These are phyloP conservation scores for Isurus oxyrinchus DNA, from an alignment of 2,113 vertebrate genomes.

Conservation along the genomic window DNA sequence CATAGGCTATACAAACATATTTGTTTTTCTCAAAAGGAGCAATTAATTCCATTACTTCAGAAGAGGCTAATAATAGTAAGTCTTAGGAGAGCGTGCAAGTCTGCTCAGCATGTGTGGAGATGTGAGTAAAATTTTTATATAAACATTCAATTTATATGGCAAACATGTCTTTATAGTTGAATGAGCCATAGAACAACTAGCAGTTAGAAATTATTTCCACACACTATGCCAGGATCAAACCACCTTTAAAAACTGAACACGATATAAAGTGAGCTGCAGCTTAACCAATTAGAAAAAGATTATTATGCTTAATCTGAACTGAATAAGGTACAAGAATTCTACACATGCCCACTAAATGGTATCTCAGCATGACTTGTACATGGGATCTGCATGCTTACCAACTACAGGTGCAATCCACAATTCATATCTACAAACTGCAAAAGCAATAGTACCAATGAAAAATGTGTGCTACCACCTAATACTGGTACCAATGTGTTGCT, in stretches of 20 bases:
- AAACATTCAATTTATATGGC: background rate
- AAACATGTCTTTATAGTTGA: background rate
- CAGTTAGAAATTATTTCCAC: constrained; percentile 13
- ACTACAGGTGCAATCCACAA: background rate
- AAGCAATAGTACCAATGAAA: background rate
- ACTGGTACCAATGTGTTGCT: background rate
- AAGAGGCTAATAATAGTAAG: background rate
- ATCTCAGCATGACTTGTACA: background rate
- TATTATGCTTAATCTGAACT: background rate
- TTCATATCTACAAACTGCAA: background rate
- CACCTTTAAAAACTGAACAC: background rate
- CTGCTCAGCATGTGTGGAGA: background rate
- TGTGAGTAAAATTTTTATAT: background rate
- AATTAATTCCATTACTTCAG: background rate
- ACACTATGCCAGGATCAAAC: background rate
- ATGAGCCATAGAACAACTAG: background rate
- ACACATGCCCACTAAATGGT: too few species aligned
- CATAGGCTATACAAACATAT: background rate
- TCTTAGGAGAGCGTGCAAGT: background rate
- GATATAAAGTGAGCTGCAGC: background rate
- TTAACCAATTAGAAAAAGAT: background rate
- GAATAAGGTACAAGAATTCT: background rate
- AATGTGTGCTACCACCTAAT: background rate
- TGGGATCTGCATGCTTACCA: background rate
- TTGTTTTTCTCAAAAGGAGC: background rate